Base-by-base conservation (phyloP, 1,140 invertebrate genomes). In the Ostrea edulis region DNA sequence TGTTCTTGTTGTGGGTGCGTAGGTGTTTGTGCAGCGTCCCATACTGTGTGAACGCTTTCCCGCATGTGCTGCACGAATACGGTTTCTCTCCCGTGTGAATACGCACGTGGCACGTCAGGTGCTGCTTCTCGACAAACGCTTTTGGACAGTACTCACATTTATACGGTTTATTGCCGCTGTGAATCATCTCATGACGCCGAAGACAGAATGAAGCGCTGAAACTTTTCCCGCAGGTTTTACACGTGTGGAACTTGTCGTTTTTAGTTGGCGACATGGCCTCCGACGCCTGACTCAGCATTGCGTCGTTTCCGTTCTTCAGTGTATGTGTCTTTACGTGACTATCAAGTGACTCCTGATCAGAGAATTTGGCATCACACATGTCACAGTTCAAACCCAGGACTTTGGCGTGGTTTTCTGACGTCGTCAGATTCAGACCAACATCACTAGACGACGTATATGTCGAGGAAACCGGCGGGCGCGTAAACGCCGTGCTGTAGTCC, bases 1-100 rank as follows among this genome's bases (percentile, higher is more conserved):
- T 99, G 94, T 98, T 98, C 0, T 98, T 98, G 8, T 92, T 97
- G 95, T 99, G 99, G 89, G 99, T 99, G n/a, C 98, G 95, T 0
- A 98, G 97, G 93, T 99, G 99, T 0, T 98, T 99, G 95, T 99
- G 99, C 0, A 99, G 95, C 0, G 98, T 99, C 14, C 89, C 86
- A 53, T 90, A 83, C 58, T 88, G 86, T 4, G 88, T 87, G 68
- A 92, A 92, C 4, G 55, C 35, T 82, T 89, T 89, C 8, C 83
- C 90, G 89, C 91, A 93, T n/a, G 87, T 81, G 0, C 89, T 84
- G 83, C 91, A 92, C n/a, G 68, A 77, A 55, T 87, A 90, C 2
- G 86, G 86, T 85, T 88, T 89, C 51, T 90, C 89, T 0, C 86
- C 90, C 0, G 89, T 90, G 51, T 91, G 90, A 62, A 89, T 83